Conservation (phyloP, 2,888 invertebrate genomes). For the Agapetus fuscipes region DNA sequence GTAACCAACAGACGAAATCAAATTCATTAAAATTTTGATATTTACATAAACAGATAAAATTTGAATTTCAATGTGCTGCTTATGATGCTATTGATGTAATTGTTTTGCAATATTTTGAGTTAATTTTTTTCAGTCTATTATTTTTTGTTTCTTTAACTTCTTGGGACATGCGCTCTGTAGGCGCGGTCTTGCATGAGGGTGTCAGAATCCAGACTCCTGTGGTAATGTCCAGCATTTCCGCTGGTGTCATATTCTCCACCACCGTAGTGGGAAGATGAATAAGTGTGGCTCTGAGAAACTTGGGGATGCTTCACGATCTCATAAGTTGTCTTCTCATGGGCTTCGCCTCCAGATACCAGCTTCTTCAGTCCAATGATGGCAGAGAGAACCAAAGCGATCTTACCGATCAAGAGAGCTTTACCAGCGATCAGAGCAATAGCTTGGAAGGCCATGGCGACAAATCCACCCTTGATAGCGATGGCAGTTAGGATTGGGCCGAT, state of each 20-base stretch:
- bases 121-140: too few species aligned
- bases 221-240: slow-evolving; percentile 50
- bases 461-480: slow-evolving; percentile 60
- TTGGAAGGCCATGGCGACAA: slow-evolving; percentile 65
- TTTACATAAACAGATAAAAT: too few species aligned
- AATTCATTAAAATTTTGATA: too few species aligned
- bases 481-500: slow-evolving; percentile 59
- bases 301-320: slow-evolving; percentile 83
- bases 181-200: slow-evolving; percentile 55
- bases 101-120: too few species aligned
- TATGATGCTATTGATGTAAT: too few species aligned
- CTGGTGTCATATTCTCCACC: slow-evolving; percentile 49
- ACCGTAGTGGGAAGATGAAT: slow-evolving; percentile 59
- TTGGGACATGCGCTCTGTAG: slow-evolving; percentile 44
- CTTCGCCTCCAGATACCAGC: slow-evolving; percentile 54
- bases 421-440: slow-evolving; percentile 68
- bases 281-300: slow-evolving; percentile 66
- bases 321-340: slow-evolving; percentile 70
- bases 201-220: slow-evolving; percentile 47
- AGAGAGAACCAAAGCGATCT: slow-evolving; percentile 71
- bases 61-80: too few species aligned
- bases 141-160: slow-evolving; percentile 19
- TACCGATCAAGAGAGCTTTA: slow-evolving; percentile 72
- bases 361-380: slow-evolving; percentile 75
- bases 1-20: too few species aligned